These are phyloP conservation scores for Catajapyx aquilonaris DNA, from an alignment of 1,140 invertebrate species.

Conservation along the genomic window DNA sequence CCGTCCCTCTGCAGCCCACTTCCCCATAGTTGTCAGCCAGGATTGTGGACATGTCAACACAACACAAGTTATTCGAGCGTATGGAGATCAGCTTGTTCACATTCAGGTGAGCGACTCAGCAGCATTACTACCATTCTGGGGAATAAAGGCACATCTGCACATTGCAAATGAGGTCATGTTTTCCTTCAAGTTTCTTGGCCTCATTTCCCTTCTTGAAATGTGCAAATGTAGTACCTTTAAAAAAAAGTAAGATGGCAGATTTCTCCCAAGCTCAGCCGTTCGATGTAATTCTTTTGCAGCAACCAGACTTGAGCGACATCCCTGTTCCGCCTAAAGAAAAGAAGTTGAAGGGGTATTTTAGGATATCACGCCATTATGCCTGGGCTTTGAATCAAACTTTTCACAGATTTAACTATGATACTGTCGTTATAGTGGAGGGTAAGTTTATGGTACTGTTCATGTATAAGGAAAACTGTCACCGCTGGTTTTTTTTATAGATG, in stretches of 20 bases:
- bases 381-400: slow-evolving; percentile 93
- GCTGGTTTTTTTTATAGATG: slow-evolving; percentile 46
- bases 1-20: slow-evolving; percentile 56
- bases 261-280: too few species aligned
- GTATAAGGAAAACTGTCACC: too few species aligned
- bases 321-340: slow-evolving; percentile 64
- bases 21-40: slow-evolving; percentile 93
- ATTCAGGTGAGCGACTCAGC: slow-evolving; percentile 39
- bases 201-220: too few species aligned
- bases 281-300: slow-evolving; percentile 32
- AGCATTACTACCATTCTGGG: too few species aligned
- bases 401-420: slow-evolving; percentile 51
- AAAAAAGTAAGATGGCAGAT: too few species aligned
- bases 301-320: slow-evolving; percentile 81
- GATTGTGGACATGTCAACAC: slow-evolving; percentile 83
- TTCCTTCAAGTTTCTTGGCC: not conserved
- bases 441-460: too few species aligned
- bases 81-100: slow-evolving; percentile 51
- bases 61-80: slow-evolving; percentile 56
- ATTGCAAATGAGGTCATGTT: too few species aligned
- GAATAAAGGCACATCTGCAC: slow-evolving; percentile 1
- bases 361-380: slow-evolving; percentile 88
- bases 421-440: slow-evolving; percentile 91
- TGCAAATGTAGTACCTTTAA: too few species aligned
- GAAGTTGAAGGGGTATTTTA: slow-evolving; percentile 91